Evolutionary conservation across 2,888 invertebrate genomes (phyloP).

Genomic region (Ctena decussata): DNA sequence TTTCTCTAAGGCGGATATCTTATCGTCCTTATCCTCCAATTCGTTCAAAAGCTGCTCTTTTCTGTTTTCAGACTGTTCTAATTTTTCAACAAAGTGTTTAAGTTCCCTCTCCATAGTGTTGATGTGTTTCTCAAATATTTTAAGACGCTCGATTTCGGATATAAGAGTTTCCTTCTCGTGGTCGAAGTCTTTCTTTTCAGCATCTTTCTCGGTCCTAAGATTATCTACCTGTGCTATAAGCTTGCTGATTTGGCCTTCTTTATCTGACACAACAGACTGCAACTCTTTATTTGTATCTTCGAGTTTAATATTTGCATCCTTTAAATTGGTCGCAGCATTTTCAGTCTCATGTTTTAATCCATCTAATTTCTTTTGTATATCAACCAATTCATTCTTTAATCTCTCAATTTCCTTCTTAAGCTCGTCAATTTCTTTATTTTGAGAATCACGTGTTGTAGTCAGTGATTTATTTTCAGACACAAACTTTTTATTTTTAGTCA

Average conservation of each 20-base stretch:
- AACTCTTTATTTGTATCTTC: constrained; percentile 64
- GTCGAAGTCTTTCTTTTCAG: constrained; percentile 43
- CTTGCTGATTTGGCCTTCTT: constrained; percentile 62
- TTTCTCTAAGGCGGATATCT: constrained; percentile 65
- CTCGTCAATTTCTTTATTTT: constrained; percentile 45
- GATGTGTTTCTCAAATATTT: constrained; percentile 38
- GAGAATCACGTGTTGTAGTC: constrained; percentile 29
- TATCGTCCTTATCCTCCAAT: constrained; percentile 65
- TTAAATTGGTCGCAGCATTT: constrained; percentile 62
- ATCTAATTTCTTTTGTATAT: constrained; percentile 53
- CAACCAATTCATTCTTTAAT: constrained; percentile 65
- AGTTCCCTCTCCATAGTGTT: constrained; percentile 45
- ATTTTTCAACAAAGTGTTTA: constrained; percentile 47
- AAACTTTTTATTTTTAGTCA: constrained; percentile 51
- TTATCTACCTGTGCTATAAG: constrained; percentile 52
- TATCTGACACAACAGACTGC: constrained; percentile 60
- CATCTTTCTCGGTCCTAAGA: constrained; percentile 60
- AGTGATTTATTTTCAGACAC: constrained; percentile 32
- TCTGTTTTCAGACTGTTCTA: constrained; percentile 61
- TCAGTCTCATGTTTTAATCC: constrained; percentile 65
- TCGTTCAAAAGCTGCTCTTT: constrained; percentile 56
- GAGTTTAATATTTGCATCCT: constrained; percentile 52
- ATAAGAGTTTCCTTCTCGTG: constrained; percentile 52
- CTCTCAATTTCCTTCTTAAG: constrained; percentile 49
- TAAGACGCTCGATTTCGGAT: constrained; percentile 53